A percentile compares a stretch with the other conserved stretches of the same genome.
Evolutionary conservation across 2,888 invertebrate genomes (phyloP).

Genomic region (Rosalia funebris): DNA sequence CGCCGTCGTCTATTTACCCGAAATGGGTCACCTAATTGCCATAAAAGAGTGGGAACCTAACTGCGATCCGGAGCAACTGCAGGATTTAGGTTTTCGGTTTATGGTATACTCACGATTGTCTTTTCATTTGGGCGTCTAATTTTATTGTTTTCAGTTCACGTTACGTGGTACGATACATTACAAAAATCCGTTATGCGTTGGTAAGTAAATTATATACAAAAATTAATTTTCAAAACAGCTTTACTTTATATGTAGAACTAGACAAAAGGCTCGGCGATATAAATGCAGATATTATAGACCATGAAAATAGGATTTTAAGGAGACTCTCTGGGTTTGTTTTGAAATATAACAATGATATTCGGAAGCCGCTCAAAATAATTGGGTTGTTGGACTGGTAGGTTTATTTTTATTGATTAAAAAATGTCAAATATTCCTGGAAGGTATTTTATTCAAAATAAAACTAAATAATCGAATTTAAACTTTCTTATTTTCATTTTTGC

Average conservation of each 20-base stretch:
- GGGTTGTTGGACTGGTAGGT: constrained; percentile 59
- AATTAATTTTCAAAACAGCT: not conserved
- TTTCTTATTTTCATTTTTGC: too few species aligned
- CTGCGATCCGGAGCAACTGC: constrained; percentile 68
- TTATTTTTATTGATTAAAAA: not conserved
- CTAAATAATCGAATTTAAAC: too few species aligned
- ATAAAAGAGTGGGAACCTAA: constrained; percentile 74
- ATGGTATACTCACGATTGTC: constrained; percentile 70
- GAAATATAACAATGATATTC: constrained; percentile 57
- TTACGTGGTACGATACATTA: constrained; percentile 58
- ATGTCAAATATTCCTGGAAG: too few species aligned
- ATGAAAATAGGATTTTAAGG: constrained; percentile 79
- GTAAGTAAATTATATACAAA: constrained; percentile 45
- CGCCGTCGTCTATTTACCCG: constrained; percentile 76
- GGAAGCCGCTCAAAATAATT: constrained; percentile 56
- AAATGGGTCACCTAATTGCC: constrained; percentile 81
- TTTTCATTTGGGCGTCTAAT: constrained; percentile 3
- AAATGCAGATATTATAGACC: constrained; percentile 80
- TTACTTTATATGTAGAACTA: constrained; percentile 68
- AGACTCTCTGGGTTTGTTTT: constrained; percentile 57
- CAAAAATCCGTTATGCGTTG: constrained; percentile 61
- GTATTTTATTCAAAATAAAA: too few species aligned
- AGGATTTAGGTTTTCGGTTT: constrained; percentile 76
- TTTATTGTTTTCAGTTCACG: constrained; percentile 56
- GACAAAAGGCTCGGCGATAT: constrained; percentile 83